phyloP scores from a whole-genome alignment of 2,113 vertebrate species.

The Syngnathus typhle region DNA sequence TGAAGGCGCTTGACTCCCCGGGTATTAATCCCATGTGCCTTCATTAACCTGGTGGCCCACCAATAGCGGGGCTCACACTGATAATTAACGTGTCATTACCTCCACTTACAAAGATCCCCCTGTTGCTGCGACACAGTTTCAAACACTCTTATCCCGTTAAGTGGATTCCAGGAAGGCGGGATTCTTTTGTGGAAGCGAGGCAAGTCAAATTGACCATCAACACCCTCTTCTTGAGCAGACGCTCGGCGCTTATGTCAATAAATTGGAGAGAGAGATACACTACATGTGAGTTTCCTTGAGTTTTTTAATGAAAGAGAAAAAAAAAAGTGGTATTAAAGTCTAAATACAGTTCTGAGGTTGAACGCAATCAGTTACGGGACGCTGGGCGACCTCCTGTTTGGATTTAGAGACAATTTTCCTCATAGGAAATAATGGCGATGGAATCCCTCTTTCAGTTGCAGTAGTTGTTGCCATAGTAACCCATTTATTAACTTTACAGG shows the following conservation, averaged over 20 bases:
- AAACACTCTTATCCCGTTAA: slow-evolving; percentile 66
- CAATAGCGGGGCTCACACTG: slow-evolving; percentile 33
- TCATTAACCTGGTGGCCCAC: slow-evolving; percentile 70
- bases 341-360: background rate
- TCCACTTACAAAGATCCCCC: slow-evolving; percentile 65
- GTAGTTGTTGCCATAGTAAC: background rate
- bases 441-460: background rate
- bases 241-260: background rate
- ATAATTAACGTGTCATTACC: slow-evolving; percentile 65
- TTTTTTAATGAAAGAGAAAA: background rate
- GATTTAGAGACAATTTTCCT: background rate
- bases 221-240: slow-evolving; percentile 1
- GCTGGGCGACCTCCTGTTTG: background rate
- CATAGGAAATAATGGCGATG: background rate
- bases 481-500: background rate
- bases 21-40: slow-evolving; percentile 66
- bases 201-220: slow-evolving; percentile 25
- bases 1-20: slow-evolving; percentile 49
- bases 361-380: slow-evolving; percentile 2
- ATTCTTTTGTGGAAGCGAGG: slow-evolving; percentile 14
- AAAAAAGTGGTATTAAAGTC: background rate
- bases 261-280: background rate
- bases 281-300: background rate
- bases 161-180: slow-evolving; percentile 53
- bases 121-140: slow-evolving; percentile 51